Evolutionary conservation across 2,797 vertebrate species (phyloP).

Genomic region (Cryptoblepharus egeriae): DNA sequence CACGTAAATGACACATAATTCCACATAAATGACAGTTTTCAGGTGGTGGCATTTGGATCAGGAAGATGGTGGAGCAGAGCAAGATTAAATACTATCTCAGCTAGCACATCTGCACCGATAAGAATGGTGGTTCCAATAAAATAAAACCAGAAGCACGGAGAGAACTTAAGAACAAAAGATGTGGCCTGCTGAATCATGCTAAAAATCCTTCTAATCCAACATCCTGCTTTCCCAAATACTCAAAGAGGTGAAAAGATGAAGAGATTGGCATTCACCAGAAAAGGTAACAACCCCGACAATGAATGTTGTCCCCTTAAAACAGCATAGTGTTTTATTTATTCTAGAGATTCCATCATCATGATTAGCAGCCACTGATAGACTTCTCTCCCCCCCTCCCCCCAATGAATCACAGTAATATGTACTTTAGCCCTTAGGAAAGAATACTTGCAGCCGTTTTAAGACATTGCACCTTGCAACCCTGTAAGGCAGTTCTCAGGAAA

Average conservation of each 20-base stretch:
- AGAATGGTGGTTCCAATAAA: not conserved
- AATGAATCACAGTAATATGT: not conserved
- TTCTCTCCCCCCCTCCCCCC: too few species aligned
- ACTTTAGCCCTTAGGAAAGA: conserved; percentile 14
- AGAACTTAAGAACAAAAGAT: not conserved
- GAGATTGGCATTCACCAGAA: too few species aligned
- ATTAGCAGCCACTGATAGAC: too few species aligned
- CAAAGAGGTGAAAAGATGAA: too few species aligned
- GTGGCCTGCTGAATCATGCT: not conserved
- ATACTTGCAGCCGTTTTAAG: conserved; percentile 32
- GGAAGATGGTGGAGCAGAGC: not conserved
- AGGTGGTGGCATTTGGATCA: not conserved
- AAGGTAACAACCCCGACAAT: too few species aligned
- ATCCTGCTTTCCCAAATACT: not conserved
- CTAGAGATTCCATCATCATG: too few species aligned
- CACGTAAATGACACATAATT: too few species aligned
- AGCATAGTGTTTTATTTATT: too few species aligned
- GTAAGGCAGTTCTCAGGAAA: not conserved
- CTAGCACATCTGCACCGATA: not conserved
- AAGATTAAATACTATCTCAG: not conserved
- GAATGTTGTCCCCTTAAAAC: too few species aligned
- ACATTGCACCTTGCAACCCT: conserved; percentile 15
- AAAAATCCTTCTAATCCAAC: not conserved
- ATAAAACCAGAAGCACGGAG: not conserved
- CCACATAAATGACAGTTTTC: not conserved